phyloP scores from a whole-genome alignment of 2,113 vertebrate genomes.

The Daubentonia madagascariensis region DNA sequence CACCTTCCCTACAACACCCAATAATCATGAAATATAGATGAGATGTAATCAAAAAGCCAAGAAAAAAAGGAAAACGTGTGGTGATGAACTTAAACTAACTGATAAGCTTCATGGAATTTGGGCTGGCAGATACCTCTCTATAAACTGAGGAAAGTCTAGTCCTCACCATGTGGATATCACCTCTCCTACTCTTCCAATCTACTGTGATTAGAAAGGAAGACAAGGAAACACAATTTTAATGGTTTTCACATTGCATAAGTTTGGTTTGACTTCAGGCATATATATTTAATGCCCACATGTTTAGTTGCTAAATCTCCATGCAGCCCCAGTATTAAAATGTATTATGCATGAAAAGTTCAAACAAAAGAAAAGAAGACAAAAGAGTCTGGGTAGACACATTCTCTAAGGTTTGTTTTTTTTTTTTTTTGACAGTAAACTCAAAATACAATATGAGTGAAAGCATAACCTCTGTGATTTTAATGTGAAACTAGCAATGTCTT shows the following conservation, averaged over 20 bases:
- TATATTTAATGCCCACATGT: slow-evolving; percentile 15
- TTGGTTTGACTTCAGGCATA: not conserved
- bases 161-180: not conserved
- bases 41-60: not conserved
- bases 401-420: not conserved
- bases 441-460: not conserved
- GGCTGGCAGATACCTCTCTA: not conserved
- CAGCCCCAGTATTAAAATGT: not conserved
- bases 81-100: not conserved
- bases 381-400: not conserved
- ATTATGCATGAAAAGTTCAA: not conserved
- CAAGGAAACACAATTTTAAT: not conserved
- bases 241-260: not conserved
- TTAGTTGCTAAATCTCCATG: not conserved
- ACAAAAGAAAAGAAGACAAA: not conserved
- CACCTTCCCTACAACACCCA: not conserved
- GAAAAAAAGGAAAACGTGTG: not conserved
- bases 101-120: not conserved
- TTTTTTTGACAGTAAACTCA: not conserved
- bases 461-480: not conserved
- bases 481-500: not conserved
- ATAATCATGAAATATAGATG: not conserved
- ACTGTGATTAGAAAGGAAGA: not conserved
- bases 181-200: not conserved
- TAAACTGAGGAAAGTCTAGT: not conserved